Percentiles rank a stretch among this genome's conserved stretches.
phyloP scores from a whole-genome alignment of 2,888 invertebrate species.

The Acheta domesticus region DNA sequence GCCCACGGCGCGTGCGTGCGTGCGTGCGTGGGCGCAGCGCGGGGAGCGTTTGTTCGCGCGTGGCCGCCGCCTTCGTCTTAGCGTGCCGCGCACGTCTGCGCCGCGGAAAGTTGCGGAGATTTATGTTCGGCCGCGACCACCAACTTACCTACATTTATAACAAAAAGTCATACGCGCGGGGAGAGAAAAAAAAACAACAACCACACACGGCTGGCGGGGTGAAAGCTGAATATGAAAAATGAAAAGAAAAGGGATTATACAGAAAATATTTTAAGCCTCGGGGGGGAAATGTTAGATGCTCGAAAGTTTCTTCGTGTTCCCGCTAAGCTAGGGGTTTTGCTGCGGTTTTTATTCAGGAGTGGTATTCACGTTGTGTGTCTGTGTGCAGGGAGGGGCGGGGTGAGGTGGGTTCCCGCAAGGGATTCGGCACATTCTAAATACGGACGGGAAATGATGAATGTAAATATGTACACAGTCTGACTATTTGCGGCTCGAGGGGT shows the following conservation, averaged over 20 bases:
- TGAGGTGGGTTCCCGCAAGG: too few species aligned
- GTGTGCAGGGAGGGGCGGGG: too few species aligned
- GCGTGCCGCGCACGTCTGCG: not conserved
- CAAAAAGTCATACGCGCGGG: not conserved
- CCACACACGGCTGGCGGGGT: not conserved
- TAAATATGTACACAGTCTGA: too few species aligned
- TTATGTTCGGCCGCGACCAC: not conserved
- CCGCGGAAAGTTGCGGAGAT: not conserved
- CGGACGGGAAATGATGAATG: too few species aligned
- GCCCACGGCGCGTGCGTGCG: too few species aligned
- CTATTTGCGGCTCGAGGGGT: too few species aligned
- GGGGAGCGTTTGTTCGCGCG: too few species aligned
- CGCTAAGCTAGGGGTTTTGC: too few species aligned
- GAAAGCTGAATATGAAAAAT: slow-evolving; percentile 18
- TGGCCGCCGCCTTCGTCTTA: not conserved
- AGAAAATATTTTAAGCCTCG: not conserved
- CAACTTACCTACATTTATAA: not conserved
- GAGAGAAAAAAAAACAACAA: not conserved
- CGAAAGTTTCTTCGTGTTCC: not conserved
- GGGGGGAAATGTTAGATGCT: not conserved
- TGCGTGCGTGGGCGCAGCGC: too few species aligned
- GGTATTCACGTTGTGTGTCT: too few species aligned
- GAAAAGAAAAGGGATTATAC: not conserved
- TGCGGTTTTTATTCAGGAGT: too few species aligned
- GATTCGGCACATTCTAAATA: too few species aligned